Evolutionary conservation across 1,140 invertebrate genomes (phyloP), one percentile per base, ranked within the genome.

Genomic region (Habropoda laboriosa): DNA sequence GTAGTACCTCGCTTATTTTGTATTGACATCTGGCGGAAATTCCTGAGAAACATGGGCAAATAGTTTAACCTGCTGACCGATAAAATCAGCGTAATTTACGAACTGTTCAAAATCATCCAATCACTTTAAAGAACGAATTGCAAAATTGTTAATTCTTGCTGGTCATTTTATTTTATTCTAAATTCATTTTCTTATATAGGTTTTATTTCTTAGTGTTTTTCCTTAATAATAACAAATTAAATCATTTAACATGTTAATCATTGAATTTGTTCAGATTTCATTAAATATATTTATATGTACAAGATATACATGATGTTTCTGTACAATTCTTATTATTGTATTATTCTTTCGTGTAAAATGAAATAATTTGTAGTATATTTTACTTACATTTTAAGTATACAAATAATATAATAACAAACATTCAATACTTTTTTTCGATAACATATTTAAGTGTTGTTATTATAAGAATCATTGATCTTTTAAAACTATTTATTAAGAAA

Each of bases 21-120:
- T 40, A 55, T 18, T 64, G 58, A 49, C 49, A 64, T 45, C 58
- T 79, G n/a, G 35, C 3, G 70, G 40, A 7, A 38, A 55, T 42
- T 92, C 99, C 98, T 0, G 99, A 99, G 90, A 99, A 35, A n/a
- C n/a, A 42, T 1, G 0, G 45, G 49, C 24, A 57, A 10, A 58
- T 32, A n/a, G 16, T 67, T 67, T 16, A 51, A 67, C 3, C 12
- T 30, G 4, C 8, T 64, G 18, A 47, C 16, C 35, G 16, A 53
- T 24, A 24, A 27, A 55, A 55, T 12, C 42, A 30, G 61, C n/a
- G 30, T 47, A 49, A 49, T 6, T 57, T 27, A 18, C 21, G 53
- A 21, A 49, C 10, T 27, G 3, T 32, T 24, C 27, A 0, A 35
- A 35, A 35, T n/a, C 5, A 18, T 35, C 30, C 30, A 35, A 58